Evolutionary conservation across 2,797 vertebrate species (phyloP).

Genomic region (Sebastiscus tertius): DNA sequence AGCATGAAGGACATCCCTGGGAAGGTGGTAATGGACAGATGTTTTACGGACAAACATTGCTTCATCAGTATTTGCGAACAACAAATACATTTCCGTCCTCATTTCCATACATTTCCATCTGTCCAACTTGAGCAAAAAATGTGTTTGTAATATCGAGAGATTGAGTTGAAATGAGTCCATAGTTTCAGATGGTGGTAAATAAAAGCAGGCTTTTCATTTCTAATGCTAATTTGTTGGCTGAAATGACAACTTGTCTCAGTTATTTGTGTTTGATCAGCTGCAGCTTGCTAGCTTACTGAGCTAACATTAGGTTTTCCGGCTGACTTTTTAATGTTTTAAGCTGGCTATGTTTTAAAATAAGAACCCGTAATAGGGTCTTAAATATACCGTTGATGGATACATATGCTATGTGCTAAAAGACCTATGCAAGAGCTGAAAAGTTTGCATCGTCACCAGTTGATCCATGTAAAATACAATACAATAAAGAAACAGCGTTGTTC

Average conservation of each 20-base stretch:
- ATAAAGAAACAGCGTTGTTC: background rate
- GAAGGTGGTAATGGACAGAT: slow-evolving; percentile 27
- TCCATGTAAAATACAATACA: background rate
- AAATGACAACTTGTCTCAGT: background rate
- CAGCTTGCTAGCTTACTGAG: background rate
- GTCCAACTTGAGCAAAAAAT: background rate
- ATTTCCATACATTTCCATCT: slow-evolving; percentile 3
- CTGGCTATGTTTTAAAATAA: too few species aligned
- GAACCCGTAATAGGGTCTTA: background rate
- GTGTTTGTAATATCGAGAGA: background rate
- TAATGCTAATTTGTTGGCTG: background rate
- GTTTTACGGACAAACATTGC: background rate
- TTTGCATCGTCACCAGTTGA: background rate
- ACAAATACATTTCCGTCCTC: background rate
- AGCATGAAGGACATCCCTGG: slow-evolving; percentile 34
- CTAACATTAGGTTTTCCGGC: background rate
- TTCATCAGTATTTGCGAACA: background rate
- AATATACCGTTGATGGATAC: background rate
- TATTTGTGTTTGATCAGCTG: background rate
- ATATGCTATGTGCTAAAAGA: background rate
- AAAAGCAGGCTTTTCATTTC: background rate
- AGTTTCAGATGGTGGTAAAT: background rate
- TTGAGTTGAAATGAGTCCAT: background rate
- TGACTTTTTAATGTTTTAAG: background rate
- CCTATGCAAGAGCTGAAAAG: background rate